Percentiles rank a stretch among this genome's conserved stretches.
Conservation (phyloP, 2,888 invertebrate species). For the Stegana nigrithorax region DNA sequence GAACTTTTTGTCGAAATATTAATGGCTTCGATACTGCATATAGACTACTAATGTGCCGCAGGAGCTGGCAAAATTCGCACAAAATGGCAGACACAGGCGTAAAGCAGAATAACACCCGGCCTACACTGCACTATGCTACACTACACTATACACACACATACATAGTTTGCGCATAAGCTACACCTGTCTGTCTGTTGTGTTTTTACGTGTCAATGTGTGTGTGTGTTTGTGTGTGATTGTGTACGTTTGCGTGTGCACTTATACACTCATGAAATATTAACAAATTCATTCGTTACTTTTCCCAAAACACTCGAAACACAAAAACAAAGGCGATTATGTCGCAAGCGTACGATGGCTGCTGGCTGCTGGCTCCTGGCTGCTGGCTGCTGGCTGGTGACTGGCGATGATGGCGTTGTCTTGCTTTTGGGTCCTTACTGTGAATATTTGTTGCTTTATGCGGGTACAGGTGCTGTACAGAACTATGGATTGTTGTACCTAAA, state of each 20-base stretch:
- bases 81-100: conserved; percentile 28
- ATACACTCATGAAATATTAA: conserved; percentile 66
- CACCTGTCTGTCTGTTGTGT: not conserved
- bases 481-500: conserved; percentile 27
- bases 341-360: conserved; percentile 20
- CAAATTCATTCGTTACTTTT: conserved; percentile 65
- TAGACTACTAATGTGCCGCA: conserved; percentile 66
- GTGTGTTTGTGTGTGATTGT: conserved; percentile 6
- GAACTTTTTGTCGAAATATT: conserved; percentile 48
- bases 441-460: too few species aligned
- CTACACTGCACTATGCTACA: conserved; percentile 32
- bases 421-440: too few species aligned
- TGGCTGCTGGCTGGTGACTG: too few species aligned
- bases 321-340: conserved; percentile 54
- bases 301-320: conserved; percentile 48
- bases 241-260: conserved; percentile 54
- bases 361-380: too few species aligned
- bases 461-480: too few species aligned
- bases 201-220: conserved; percentile 17
- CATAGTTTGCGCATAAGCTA: not conserved
- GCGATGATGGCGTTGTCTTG: too few species aligned
- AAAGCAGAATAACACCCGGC: not conserved
- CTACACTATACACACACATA: not conserved
- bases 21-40: conserved; percentile 56
- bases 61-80: conserved; percentile 61